phyloP scores from a whole-genome alignment of 2,888 invertebrate genomes.

The Alloscopus bannaensis region DNA sequence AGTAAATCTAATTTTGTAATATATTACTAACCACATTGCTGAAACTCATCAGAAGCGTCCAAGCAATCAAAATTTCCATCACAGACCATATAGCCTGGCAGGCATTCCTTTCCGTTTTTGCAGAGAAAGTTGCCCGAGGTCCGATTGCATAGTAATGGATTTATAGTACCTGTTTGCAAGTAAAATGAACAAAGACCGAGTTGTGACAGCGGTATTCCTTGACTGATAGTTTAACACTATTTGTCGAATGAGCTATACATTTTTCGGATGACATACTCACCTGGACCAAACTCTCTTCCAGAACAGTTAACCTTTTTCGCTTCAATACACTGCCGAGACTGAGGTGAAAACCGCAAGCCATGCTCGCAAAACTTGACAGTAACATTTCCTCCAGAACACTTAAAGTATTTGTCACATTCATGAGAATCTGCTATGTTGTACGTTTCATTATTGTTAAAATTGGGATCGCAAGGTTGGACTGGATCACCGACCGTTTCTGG shows the following conservation, averaged over 20 bases:
- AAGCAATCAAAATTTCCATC: slow-evolving; percentile 79
- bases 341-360: slow-evolving; percentile 18
- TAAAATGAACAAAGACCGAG: too few species aligned
- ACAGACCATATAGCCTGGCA: slow-evolving; percentile 78
- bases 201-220: too few species aligned
- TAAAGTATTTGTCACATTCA: slow-evolving; percentile 47
- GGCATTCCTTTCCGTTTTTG: slow-evolving; percentile 75
- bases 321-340: slow-evolving; percentile 18
- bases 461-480: slow-evolving; percentile 20
- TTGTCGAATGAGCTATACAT: not conserved
- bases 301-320: slow-evolving; percentile 33
- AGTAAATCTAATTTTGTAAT: not conserved
- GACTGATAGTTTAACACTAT: too few species aligned
- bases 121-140: slow-evolving; percentile 67
- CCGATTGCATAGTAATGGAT: slow-evolving; percentile 52
- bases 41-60: slow-evolving; percentile 81
- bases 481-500: slow-evolving; percentile 44
- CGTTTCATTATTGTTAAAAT: slow-evolving; percentile 47
- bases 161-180: slow-evolving; percentile 19
- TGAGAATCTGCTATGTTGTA: slow-evolving; percentile 43
- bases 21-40: slow-evolving; percentile 73
- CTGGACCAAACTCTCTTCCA: slow-evolving; percentile 18
- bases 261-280: not conserved
- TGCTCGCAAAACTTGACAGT: slow-evolving; percentile 2
- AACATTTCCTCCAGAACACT: slow-evolving; percentile 35